phyloP scores from a whole-genome alignment of 2,113 vertebrate species.

The Pelvicachromis taeniatus region DNA sequence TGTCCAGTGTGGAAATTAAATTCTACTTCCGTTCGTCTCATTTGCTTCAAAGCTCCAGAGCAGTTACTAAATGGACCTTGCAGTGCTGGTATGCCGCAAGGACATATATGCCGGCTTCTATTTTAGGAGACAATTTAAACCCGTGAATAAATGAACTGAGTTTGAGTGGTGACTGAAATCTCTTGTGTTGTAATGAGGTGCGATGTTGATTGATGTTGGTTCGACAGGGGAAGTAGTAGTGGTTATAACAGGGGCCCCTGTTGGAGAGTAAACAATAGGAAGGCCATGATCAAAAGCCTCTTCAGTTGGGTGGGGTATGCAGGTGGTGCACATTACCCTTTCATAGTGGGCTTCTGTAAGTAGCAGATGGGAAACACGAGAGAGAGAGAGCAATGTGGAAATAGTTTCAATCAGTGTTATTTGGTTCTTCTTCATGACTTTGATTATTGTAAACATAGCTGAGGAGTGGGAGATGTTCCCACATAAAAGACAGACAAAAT shows the following conservation, averaged over 20 bases:
- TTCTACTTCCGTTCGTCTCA: not conserved
- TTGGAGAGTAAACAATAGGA: constrained; percentile 25
- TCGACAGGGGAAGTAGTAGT: constrained; percentile 5
- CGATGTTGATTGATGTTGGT: constrained; percentile 14
- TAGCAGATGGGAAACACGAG: not conserved
- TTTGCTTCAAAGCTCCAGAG: not conserved
- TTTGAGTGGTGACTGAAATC: constrained; percentile 28
- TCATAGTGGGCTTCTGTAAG: constrained; percentile 5
- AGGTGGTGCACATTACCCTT: constrained; percentile 30
- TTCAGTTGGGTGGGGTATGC: constrained; percentile 38
- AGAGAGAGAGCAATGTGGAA: not conserved
- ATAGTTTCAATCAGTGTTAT: constrained; percentile 27
- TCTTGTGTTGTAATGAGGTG: constrained; percentile 22
- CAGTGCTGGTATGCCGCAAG: not conserved
- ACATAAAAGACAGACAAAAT: not conserved
- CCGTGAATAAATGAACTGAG: not conserved
- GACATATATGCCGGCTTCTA: not conserved
- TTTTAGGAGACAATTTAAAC: constrained; percentile 30
- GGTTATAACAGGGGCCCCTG: constrained; percentile 35
- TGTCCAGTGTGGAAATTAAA: not conserved
- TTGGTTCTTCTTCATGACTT: not conserved
- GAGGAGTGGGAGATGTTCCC: not conserved
- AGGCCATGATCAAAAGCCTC: constrained; percentile 42
- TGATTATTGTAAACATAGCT: constrained; percentile 10
- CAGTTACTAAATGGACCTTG: not conserved